Base-by-base conservation (phyloP, 2,888 invertebrate genomes). In the Microctonus aethiopoides region DNA sequence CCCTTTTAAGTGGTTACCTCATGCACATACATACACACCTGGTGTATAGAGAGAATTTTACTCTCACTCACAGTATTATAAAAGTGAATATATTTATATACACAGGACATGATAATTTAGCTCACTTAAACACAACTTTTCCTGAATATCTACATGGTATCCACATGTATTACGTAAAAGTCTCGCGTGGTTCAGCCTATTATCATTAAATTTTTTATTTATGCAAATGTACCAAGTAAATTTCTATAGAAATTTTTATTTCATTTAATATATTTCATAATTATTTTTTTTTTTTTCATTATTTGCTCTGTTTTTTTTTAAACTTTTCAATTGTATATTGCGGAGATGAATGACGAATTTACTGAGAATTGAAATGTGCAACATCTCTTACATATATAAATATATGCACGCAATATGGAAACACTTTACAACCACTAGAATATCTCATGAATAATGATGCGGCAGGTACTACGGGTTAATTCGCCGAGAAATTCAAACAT, bases 401-500 rank as follows among this genome's bases (percentile, higher is more conserved):
- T 63, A 51, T 63, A 63, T 52, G 32, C 52, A 39, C 11, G 34
- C 16, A 52, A 34, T 57, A 57, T 57, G 57, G 57, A 57, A 29
- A 57, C 57, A 34, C 26, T 57, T 54, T 26, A 11, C 26, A 24
- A 54, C 22, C 54, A 24, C 54, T 54, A 24, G 20, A 32, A 57
- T 29, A n/a, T 57, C 57, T 57, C 57, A 57, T 57, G 57, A 57
- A 57, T 57, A 57, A 57, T 57, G 29, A 57, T 57, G 29, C 29
- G 29, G 32, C 16, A 29, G 32, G 22, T 16, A 20, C 52, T n/a
- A 52, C 20, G 22, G 20, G 32, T 57, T 57, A 57, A 57, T 57
- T 57, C 57, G 16, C 57, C 32, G 57, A 69, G 66, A 57, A 67
- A 68, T 34, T 68, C 62, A 52, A 66, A 66, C 54, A 66, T 66